These are phyloP conservation scores for Nomada goodeniana DNA, from an alignment of 2,888 invertebrate species.

Conservation along the genomic window DNA sequence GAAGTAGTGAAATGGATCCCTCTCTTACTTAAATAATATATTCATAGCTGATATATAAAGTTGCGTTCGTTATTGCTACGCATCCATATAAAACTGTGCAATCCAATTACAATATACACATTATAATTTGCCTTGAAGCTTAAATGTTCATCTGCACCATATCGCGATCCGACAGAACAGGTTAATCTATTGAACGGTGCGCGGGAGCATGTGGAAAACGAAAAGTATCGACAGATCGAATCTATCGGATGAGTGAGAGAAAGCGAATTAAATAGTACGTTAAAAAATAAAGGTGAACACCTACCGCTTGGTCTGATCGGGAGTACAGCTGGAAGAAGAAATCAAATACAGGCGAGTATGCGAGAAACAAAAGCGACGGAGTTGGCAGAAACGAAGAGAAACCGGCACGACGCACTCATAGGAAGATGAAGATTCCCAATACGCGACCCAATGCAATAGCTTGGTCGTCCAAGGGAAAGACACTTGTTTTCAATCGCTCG, in stretches of 20 bases:
- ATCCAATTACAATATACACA: too few species aligned
- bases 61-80: too few species aligned
- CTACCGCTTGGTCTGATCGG: neutral
- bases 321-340: neutral
- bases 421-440: too few species aligned
- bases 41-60: too few species aligned
- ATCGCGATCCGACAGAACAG: neutral
- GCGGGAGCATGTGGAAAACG: neutral
- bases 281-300: neutral
- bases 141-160: too few species aligned
- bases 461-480: conserved; percentile 26
- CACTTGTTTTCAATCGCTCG: conserved; percentile 2
- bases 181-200: neutral
- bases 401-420: too few species aligned
- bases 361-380: neutral
- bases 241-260: neutral
- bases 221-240: neutral
- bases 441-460: conserved; percentile 1
- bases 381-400: neutral
- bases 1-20: too few species aligned
- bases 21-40: too few species aligned
- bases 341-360: neutral
- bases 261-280: neutral
- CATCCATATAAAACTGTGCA: too few species aligned
- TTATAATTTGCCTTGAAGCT: too few species aligned